These are phyloP conservation scores for Spisula solida DNA, from an alignment of 2,888 invertebrate genomes.

Conservation along the genomic window DNA sequence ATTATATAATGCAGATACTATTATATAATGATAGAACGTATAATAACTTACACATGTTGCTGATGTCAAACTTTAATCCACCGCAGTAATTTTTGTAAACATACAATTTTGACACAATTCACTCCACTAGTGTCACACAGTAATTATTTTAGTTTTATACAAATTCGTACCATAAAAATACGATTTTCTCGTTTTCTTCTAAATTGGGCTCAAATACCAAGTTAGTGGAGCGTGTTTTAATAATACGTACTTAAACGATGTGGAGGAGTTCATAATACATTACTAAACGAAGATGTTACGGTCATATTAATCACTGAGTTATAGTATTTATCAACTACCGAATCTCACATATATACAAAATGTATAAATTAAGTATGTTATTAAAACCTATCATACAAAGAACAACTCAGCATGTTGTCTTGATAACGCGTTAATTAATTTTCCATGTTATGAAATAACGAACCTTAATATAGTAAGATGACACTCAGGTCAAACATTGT, in stretches of 20 bases:
- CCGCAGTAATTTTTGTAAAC: neutral
- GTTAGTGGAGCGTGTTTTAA: conserved; percentile 31
- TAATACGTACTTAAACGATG: conserved; percentile 30
- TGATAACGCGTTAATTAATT: neutral
- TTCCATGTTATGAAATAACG: neutral
- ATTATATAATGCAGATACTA: neutral
- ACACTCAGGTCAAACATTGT: too few species aligned
- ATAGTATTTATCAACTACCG: neutral
- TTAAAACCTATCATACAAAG: neutral
- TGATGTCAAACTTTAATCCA: neutral
- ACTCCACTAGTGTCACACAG: neutral
- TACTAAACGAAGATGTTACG: neutral
- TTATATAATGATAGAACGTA: neutral
- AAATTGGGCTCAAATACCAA: conserved; percentile 33
- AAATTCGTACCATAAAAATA: conserved; percentile 1
- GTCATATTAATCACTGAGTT: neutral
- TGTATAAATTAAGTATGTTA: neutral
- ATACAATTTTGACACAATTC: neutral
- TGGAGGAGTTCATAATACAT: neutral
- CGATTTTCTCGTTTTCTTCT: neutral
- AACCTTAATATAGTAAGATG: neutral
- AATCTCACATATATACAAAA: neutral
- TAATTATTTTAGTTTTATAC: neutral
- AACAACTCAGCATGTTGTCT: neutral
- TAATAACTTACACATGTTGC: conserved; percentile 19